These are phyloP conservation scores for Perizoma flavofasciatum DNA, from an alignment of 2,888 invertebrate genomes.

Conservation along the genomic window DNA sequence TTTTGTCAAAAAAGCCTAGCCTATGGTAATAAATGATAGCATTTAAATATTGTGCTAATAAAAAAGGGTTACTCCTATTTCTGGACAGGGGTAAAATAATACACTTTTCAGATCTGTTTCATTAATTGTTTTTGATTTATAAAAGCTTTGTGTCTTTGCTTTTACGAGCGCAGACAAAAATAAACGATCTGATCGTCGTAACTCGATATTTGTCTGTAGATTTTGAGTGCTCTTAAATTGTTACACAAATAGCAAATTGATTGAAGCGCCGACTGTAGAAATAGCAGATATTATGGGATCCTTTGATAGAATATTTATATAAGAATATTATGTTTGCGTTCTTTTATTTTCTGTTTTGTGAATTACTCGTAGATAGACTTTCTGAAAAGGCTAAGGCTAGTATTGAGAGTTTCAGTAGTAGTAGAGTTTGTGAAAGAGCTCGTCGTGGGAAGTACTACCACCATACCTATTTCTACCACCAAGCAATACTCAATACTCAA, in stretches of 20 bases:
- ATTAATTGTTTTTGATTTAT: neutral
- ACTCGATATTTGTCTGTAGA: conserved; percentile 10
- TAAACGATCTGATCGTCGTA: conserved; percentile 8
- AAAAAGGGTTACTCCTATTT: too few species aligned
- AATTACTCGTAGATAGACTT: too few species aligned
- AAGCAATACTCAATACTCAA: too few species aligned
- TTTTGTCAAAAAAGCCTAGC: too few species aligned
- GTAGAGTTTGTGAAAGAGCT: too few species aligned
- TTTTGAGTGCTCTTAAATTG: conserved; percentile 14
- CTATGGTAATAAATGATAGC: too few species aligned
- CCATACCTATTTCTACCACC: too few species aligned
- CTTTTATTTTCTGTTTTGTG: neutral
- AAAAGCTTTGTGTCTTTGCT: neutral
- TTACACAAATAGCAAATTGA: conserved; percentile 9
- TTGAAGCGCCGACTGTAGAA: neutral
- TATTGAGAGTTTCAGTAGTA: neutral
- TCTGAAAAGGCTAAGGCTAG: neutral
- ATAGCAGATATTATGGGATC: neutral
- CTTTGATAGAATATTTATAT: neutral
- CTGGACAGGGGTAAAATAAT: too few species aligned
- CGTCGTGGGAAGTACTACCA: too few species aligned
- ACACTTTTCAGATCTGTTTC: neutral
- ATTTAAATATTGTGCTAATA: too few species aligned
- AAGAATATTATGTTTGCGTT: neutral
- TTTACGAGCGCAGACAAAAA: conserved; percentile 6